These are phyloP conservation scores for Bombus superbus DNA, from an alignment of 1,140 invertebrate genomes.

Conservation along the genomic window DNA sequence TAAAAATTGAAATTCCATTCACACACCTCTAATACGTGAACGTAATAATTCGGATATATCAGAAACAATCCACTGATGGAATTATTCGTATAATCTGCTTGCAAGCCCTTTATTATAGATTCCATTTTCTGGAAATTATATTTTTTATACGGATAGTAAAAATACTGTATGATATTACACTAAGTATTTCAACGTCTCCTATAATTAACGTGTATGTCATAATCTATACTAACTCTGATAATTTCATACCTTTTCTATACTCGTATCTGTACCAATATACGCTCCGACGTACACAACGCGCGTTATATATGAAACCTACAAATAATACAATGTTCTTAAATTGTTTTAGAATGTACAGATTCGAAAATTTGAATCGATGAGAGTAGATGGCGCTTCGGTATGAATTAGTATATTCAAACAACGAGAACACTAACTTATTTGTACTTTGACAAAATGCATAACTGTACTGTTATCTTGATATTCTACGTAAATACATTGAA, in stretches of 20 bases:
- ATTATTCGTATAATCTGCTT: constrained; percentile 48
- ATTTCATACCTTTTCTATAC: constrained; percentile 57
- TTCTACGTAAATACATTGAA: no score
- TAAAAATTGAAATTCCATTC: not conserved
- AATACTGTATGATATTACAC: not conserved
- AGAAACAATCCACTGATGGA: constrained; percentile 65
- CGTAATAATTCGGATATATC: constrained; percentile 64
- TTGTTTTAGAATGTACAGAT: not conserved
- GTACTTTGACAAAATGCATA: not conserved
- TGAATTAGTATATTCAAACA: not conserved
- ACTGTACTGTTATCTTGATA: not conserved
- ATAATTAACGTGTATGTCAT: not conserved
- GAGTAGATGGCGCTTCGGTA: not conserved
- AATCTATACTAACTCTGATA: not conserved
- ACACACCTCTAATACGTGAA: constrained; percentile 70
- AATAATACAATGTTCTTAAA: not conserved
- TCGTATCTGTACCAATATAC: constrained; percentile 46
- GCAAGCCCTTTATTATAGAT: constrained; percentile 52
- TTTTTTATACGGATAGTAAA: not conserved
- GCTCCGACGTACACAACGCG: constrained; percentile 67
- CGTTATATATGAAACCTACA: constrained; percentile 64
- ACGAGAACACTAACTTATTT: not conserved
- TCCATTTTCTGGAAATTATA: constrained; percentile 56
- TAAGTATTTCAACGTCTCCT: not conserved
- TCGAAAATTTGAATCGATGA: not conserved